Base-by-base conservation (phyloP, 1,140 invertebrate species). In the Sitobion miscanthi region DNA sequence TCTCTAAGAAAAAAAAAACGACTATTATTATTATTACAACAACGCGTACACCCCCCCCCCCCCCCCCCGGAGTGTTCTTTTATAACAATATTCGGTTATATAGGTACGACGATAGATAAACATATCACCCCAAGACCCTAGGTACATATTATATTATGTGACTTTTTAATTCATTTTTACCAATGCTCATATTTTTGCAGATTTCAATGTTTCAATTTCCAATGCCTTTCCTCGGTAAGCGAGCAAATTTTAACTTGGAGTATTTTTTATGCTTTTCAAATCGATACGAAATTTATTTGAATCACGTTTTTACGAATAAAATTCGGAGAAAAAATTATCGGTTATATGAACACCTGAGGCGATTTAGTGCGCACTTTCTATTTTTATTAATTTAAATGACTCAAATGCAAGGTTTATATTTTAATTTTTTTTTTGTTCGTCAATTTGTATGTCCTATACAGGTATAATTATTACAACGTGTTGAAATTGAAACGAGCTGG, bases 401-500 rank as follows among this genome's bases (percentile, higher is more conserved):
- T 5, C 2, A 62, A 77, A 77, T 17, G 30, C 17, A n/a, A n/a
- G 6, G 9, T 30, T 62, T 62, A 77, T 77, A n/a, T n/a, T 77
- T 77, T 17, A 20, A 17, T 52, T 47, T 47, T 77, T 77, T 69
- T 77, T 77, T n/a, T 17, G 14, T n/a, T 77, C 62, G n/a, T 77
- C 3, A 77, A n/a, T 77, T 77, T 77, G 17, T n/a, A 77, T n/a
- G 11, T n/a, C n/a, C 14, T 77, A n/a, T n/a, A n/a, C n/a, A 69
- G 62, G 30, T 69, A 35, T 35, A 77, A 9, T 69, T 6, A 77
- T 8, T 20, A n/a, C 62, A n/a, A 86, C 11, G 87, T 88, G 49
- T 54, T 88, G 87, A 88, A 52, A 88, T 54, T 35, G n/a, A 88
- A 88, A 38, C 87, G 49, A 38, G 47, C 49, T 77, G 49, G 87